These are phyloP conservation scores for Mobula birostris DNA, from an alignment of 2,113 vertebrate species.

Conservation along the genomic window DNA sequence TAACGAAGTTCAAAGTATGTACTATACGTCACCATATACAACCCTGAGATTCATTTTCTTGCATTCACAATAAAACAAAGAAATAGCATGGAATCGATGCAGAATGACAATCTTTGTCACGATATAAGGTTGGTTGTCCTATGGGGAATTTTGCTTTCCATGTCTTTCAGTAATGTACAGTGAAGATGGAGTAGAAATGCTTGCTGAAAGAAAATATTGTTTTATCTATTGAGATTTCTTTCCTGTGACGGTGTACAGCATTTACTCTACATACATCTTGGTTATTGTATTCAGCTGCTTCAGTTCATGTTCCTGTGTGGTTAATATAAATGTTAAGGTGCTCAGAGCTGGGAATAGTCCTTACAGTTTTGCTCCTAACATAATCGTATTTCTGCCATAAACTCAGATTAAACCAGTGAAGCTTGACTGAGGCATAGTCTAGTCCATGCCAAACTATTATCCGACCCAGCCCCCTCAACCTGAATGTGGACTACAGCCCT, in stretches of 20 bases:
- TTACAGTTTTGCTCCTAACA: background rate
- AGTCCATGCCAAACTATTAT: no score
- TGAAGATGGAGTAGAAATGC: background rate
- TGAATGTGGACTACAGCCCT: no score
- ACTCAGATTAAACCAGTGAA: background rate
- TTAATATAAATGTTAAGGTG: background rate
- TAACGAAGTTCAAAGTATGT: no score
- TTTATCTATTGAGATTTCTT: background rate
- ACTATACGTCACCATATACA: no score
- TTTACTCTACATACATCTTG: background rate
- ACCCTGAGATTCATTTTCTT: no score
- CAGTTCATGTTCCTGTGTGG: background rate
- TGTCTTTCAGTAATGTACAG: background rate
- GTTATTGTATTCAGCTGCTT: background rate
- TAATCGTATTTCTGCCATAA: background rate
- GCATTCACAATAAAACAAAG: no score
- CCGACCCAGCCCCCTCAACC: no score
- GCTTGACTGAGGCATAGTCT: background rate
- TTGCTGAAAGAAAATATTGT: background rate
- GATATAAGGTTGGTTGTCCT: background rate
- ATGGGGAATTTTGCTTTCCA: background rate
- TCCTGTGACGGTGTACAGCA: background rate
- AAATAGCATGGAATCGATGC: no score
- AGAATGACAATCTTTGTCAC: no score
- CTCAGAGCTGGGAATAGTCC: background rate